A percentile compares a stretch with the other conserved stretches of the same genome.
Evolutionary conservation across 2,113 vertebrate genomes (phyloP).

Genomic region (Lamprologus ornatipinnis): DNA sequence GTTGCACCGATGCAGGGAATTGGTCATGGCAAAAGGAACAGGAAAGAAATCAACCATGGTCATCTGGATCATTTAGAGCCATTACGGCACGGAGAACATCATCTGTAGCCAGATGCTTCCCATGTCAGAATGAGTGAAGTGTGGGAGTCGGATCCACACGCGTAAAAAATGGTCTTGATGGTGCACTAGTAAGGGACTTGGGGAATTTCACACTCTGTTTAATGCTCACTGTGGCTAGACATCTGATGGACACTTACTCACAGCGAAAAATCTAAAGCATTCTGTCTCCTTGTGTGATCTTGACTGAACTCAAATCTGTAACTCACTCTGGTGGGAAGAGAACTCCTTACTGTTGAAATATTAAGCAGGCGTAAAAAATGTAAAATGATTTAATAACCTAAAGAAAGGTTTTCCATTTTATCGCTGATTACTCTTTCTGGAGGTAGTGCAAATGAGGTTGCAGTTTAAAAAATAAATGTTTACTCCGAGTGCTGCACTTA

Average conservation of each 20-base stretch:
- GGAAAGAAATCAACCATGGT: slow-evolving; percentile 39
- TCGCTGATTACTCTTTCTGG: background rate
- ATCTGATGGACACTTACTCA: slow-evolving; percentile 26
- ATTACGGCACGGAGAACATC: slow-evolving; percentile 16
- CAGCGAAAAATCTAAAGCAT: slow-evolving; percentile 3
- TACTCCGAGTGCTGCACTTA: background rate
- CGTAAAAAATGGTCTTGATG: slow-evolving; percentile 19
- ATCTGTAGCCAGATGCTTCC: slow-evolving; percentile 2
- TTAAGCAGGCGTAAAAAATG: background rate
- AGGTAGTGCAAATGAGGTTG: background rate
- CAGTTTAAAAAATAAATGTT: slow-evolving; percentile 3
- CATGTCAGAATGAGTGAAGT: slow-evolving; percentile 27
- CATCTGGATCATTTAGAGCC: slow-evolving; percentile 43
- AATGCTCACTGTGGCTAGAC: slow-evolving; percentile 26
- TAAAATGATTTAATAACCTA: background rate
- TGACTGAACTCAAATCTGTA: slow-evolving; percentile 17
- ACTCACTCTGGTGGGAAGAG: background rate
- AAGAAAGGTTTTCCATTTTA: background rate
- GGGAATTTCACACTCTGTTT: slow-evolving; percentile 45
- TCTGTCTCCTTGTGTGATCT: slow-evolving; percentile 8
- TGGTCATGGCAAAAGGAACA: slow-evolving; percentile 35
- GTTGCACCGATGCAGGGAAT: slow-evolving; percentile 2
- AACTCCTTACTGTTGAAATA: background rate
- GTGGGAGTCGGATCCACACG: background rate
- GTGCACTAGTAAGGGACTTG: background rate